Conservation (phyloP, 2,797 vertebrate genomes). For the Pantherophis vulpinus region DNA sequence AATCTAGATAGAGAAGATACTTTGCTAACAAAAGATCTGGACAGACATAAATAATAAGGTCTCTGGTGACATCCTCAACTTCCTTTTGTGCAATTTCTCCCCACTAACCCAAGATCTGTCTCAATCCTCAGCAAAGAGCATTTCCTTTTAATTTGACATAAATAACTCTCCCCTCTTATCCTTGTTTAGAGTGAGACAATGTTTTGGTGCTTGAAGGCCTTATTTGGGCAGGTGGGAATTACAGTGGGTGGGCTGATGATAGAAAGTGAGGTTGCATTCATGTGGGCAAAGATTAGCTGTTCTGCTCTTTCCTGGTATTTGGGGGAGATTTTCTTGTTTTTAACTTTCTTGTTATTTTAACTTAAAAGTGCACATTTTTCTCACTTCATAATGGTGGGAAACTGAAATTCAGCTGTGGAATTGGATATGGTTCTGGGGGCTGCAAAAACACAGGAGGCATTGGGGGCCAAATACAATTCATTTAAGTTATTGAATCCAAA, state of each 20-base stretch:
- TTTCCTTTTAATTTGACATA: not conserved
- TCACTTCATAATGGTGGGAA: not conserved
- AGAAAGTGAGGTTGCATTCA: not conserved
- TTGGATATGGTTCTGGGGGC: not conserved
- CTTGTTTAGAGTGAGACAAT: not conserved
- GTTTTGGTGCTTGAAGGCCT: not conserved
- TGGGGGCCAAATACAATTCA: not conserved
- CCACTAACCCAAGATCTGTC: not conserved
- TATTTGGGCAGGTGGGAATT: not conserved
- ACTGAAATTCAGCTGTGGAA: not conserved
- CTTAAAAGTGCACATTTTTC: not conserved
- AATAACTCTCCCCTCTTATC: not conserved
- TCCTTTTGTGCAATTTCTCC: not conserved
- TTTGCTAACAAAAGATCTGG: not conserved
- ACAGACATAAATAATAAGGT: not conserved
- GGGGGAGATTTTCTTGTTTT: not conserved
- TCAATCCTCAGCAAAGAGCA: not conserved
- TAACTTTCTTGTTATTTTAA: not conserved
- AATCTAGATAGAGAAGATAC: not conserved
- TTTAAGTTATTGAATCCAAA: not conserved
- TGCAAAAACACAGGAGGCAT: not conserved
- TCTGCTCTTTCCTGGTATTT: not conserved
- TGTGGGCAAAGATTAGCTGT: not conserved
- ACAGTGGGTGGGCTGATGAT: not conserved
- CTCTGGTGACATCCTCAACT: not conserved